Percentiles rank a stretch among this genome's conserved stretches.
These are phyloP conservation scores for Nycticorax nycticorax DNA, from an alignment of 2,113 vertebrate species.

Conservation along the genomic window DNA sequence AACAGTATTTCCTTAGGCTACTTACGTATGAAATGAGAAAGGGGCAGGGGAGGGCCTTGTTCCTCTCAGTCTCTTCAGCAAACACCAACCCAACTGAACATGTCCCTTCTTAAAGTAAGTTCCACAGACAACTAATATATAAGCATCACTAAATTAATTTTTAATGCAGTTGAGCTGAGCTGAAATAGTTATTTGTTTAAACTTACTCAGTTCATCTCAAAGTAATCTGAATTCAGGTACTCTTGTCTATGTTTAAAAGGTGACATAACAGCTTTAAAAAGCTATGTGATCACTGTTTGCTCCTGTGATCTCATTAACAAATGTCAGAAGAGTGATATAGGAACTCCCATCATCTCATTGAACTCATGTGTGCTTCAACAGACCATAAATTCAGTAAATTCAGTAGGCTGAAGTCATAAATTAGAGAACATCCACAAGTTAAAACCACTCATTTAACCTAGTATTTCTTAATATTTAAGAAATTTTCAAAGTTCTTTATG, in stretches of 20 bases:
- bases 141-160: not conserved
- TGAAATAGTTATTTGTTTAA: not conserved
- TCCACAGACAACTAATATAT: not conserved
- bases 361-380: not conserved
- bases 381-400: not conserved
- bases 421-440: not conserved
- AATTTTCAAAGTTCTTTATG: not conserved
- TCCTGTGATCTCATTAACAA: not conserved
- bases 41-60: not conserved
- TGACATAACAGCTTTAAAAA: not conserved
- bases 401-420: not conserved
- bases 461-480: not conserved
- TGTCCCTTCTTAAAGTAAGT: fast-evolving
- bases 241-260: not conserved
- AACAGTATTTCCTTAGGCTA: not conserved
- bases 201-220: not conserved
- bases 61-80: not conserved
- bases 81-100: not conserved
- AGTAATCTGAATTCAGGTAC: not conserved
- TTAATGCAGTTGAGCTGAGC: not conserved
- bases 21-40: not conserved
- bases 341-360: not conserved
- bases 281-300: not conserved
- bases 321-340: not conserved
- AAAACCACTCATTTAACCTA: not conserved